Percentiles rank a stretch among this genome's conserved stretches.
phyloP scores from a whole-genome alignment of 35 echinoderm and acorn worm species.

The Strongylocentrotus purpuratus region DNA sequence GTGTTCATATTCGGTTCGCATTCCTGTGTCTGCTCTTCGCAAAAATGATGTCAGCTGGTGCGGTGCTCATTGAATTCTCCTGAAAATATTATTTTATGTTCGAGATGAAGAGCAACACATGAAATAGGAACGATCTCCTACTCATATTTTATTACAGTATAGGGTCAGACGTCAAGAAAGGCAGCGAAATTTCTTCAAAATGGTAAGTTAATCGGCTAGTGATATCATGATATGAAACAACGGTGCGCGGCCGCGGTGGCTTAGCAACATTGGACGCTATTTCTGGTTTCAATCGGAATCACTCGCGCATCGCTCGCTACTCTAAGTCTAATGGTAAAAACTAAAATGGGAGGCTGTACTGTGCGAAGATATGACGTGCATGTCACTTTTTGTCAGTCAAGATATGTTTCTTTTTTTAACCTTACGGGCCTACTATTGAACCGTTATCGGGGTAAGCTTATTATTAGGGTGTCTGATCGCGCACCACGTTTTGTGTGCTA shows the following conservation, averaged over 20 bases:
- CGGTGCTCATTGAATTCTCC: background rate
- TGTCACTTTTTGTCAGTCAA: no score
- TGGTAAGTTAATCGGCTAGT: background rate
- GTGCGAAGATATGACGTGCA: background rate
- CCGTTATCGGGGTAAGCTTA: no score
- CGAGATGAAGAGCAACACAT: background rate
- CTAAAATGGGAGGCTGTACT: background rate
- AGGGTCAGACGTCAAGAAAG: background rate
- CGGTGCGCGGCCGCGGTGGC: background rate
- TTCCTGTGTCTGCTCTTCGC: background rate
- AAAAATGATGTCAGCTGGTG: background rate
- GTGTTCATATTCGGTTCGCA: background rate
- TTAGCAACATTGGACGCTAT: conserved; percentile 40
- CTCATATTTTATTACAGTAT: background rate
- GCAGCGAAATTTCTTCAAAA: background rate
- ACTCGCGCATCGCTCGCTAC: background rate
- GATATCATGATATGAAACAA: background rate
- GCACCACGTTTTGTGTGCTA: no score
- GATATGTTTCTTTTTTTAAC: no score
- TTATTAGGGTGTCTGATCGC: no score
- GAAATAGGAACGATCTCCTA: background rate
- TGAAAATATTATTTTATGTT: background rate
- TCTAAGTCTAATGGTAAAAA: no score
- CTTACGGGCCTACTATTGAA: no score
- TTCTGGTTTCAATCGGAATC: background rate